Evolutionary conservation across 2,797 vertebrate genomes (phyloP), one percentile per base, ranked within the genome.

Genomic region (Mustela erminea): DNA sequence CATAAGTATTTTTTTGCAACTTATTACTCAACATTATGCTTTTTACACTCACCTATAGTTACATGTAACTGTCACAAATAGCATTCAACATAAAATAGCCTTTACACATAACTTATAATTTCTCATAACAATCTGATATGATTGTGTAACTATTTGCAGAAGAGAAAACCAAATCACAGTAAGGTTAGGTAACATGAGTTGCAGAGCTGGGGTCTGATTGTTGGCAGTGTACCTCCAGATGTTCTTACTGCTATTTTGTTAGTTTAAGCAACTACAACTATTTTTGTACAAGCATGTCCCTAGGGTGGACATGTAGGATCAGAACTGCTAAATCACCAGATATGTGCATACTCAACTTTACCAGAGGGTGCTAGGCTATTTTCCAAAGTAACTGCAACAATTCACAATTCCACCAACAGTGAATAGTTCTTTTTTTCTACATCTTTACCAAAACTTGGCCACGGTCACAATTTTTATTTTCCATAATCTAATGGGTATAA

Each of bases 141-240:
- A 72, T 43, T 52, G 17, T n/a, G 11, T 81, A 74, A 72, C 27
- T 58, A 84, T 56, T 77, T 92, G 35, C n/a, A 68, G 66, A 90
- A 87, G 29, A 93, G 74, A 41, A 90, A 80, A 95, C 35, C 25
- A 13, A 90, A 18, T 78, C 66, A 90, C 66, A 80, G 75, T 23
- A 17, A 90, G 58, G 72, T 23, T 78, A 83, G 78, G 18, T 43
- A 90, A 77, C 43, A 23, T 75, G 17, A 75, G 46, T 32, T 49
- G 18, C 23, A 66, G 43, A 87, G 21, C 38, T 66, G n/a, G 38
- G 7, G 13, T 85, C 32, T 81, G 41, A 81, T n/a, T 9, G 64
- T 43, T 35, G 18, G 21, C 27, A 49, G 35, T 20, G 1, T 25
- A 68, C n/a, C 49, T 86, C 41, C 38, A 87, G n/a, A 46, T 60